Base-by-base conservation (phyloP, 2,888 invertebrate species). In the Brachyptera risi region DNA sequence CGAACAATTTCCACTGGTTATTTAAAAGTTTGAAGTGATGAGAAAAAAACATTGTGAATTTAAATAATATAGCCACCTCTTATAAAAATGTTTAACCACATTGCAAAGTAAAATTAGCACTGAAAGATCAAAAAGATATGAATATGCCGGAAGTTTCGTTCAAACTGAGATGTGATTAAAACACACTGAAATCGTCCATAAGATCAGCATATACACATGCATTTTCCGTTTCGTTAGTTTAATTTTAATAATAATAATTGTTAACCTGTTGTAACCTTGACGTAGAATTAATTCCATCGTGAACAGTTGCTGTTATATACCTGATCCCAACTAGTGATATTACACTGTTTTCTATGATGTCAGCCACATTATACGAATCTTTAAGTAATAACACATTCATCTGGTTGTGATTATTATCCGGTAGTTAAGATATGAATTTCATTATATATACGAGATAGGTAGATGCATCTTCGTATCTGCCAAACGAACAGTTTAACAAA, bases 211-310 rank as follows among this genome's bases (percentile, higher is more conserved):
- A 19, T 17, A 9, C 17, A 42, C 17, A 42, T n/a, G 17, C 17
- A 42, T 7, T 42, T 21, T 19, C n/a, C 42, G 1, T 17, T 42
- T 42, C 9, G 42, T 42, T 19, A 42, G 17, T 42, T 42, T 42
- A 42, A n/a, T n/a, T n/a, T n/a, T n/a, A 42, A n/a, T n/a, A n/a
- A n/a, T n/a, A n/a, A 21, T 47, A 47, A 47, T 47, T 47, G 42
- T 42, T 47, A 47, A 47, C 47, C 47, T 24, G n/a, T 21, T 21
- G 3, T 47, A 47, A 47, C 47, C 47, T 47, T 47, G 2, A 47
- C 47, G n/a, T 23, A 47, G 23, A 47, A 47, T 47, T 47, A 47
- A 47, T 47, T 47, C 24, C n/a, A 24, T 47, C 47, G 19, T 31
- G 31, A 31, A 31, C 31, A 31, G 31, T 47, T 47, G 23, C 47